Evolutionary conservation across 2,888 invertebrate species (phyloP).

Genomic region (Coecobrya sp.): DNA sequence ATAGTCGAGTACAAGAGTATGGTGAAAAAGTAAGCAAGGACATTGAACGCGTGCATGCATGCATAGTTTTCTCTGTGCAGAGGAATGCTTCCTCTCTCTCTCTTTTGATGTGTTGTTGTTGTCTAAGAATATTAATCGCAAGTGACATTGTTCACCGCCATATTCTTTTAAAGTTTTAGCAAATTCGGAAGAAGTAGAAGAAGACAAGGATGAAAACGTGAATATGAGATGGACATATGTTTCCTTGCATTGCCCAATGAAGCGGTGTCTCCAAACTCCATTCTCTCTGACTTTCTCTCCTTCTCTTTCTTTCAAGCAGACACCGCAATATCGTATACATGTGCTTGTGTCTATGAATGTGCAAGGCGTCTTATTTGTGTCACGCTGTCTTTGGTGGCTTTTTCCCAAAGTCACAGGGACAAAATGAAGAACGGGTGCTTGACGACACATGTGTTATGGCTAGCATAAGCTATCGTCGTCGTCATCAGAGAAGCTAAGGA

Average conservation of each 20-base stretch:
- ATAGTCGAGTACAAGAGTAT: background rate
- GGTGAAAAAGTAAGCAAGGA: constrained; percentile 19
- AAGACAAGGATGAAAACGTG: constrained; percentile 70
- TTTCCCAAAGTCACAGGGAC: constrained; percentile 68
- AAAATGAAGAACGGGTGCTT: constrained; percentile 78
- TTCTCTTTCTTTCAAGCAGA: background rate
- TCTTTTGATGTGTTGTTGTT: constrained; percentile 30
- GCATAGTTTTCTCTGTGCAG: background rate
- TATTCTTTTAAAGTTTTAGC: constrained; percentile 29
- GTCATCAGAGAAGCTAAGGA: constrained; percentile 58
- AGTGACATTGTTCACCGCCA: constrained; percentile 67
- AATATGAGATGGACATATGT: constrained; percentile 79
- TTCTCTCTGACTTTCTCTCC: background rate
- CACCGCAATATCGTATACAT: constrained; percentile 11
- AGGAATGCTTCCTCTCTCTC: constrained; percentile 41
- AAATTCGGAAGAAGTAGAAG: constrained; percentile 13
- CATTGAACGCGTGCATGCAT: constrained; percentile 37
- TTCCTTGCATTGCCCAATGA: constrained; percentile 65
- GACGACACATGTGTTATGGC: constrained; percentile 75
- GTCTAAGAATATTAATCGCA: constrained; percentile 77
- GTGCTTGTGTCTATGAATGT: background rate
- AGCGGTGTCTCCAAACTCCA: background rate
- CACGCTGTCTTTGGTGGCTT: constrained; percentile 54
- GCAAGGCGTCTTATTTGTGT: constrained; percentile 42
- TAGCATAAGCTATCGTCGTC: constrained; percentile 70